These are phyloP conservation scores for Trididemnum nubilum DNA, from an alignment of 23 tunicate genomes.

Conservation along the genomic window DNA sequence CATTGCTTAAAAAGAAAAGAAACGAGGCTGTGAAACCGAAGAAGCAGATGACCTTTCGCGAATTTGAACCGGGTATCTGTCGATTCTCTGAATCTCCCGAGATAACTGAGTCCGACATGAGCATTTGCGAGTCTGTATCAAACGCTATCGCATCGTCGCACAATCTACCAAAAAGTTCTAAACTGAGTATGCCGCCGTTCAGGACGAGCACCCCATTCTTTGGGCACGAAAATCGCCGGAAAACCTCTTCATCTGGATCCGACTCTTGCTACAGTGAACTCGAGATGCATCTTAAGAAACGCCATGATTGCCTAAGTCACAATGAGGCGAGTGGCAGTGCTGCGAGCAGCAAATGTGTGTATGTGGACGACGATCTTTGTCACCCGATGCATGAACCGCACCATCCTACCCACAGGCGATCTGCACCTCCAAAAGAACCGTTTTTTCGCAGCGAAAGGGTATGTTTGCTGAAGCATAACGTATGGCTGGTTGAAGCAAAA, in stretches of 20 bases:
- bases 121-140: background rate
- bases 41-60: background rate
- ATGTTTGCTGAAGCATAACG: too few species aligned
- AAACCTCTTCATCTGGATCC: background rate
- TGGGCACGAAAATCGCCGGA: background rate
- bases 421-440: too few species aligned
- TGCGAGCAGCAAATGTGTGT: background rate
- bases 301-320: background rate
- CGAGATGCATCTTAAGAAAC: conserved; percentile 9
- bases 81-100: too few species aligned
- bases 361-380: background rate
- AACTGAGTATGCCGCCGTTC: background rate
- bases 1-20: background rate
- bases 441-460: too few species aligned
- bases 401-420: too few species aligned
- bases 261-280: conserved; percentile 23
- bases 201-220: background rate
- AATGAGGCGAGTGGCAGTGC: background rate
- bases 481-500: too few species aligned
- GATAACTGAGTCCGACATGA: too few species aligned
- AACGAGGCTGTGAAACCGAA: background rate
- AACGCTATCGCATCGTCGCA: background rate
- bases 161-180: background rate
- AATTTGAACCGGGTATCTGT: too few species aligned
- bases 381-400: too few species aligned